Base-by-base conservation (phyloP, 1,140 invertebrate genomes). In the Drosophila hydei region DNA sequence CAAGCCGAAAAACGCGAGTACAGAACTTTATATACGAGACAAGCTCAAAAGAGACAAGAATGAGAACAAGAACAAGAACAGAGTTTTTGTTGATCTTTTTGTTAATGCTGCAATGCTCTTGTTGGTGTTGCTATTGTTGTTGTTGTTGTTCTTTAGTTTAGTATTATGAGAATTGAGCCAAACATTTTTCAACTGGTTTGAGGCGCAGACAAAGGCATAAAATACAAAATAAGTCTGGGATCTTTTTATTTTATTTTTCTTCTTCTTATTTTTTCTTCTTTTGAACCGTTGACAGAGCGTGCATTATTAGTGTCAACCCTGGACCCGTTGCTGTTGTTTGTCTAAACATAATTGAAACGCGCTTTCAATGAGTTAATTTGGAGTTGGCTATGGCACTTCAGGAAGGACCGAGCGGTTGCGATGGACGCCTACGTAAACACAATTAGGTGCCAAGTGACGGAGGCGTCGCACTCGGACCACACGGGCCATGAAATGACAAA, bases 301-400 rank as follows among this genome's bases (percentile, higher is more conserved):
- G 54, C 62, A 72, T 73, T 83, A 79, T 79, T 61, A 88, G 64
- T 88, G 83, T 88, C 83, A 88, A 88, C 84, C 47, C 52, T 55
- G 56, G 48, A 12, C 62, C 45, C 36, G 43, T 58, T 43, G 40
- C 50, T 40, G 36, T 61, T 88, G 83, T 88, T 79, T 88, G 80
- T 73, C 75, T 75, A 88, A 88, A 88, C 83, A 89, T 83, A 88
- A 88, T 89, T 88, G 84, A 89, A 89, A 83, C 65, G 84, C 72
- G 75, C 76, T 72, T 63, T 88, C 83, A 88, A 89, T 89, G 83
- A 68, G 84, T 88, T 88, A 89, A 89, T 88, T 88, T 89, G 58
- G 63, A 68, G 68, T 68, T 65, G 54, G 50, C 30, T 21, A 19
- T 19, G 45, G 45, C 65, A 69, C 65, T 73, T 63, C 40, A 56